phyloP scores from a whole-genome alignment of 2,888 invertebrate species.

The Saturnia pavonia region DNA sequence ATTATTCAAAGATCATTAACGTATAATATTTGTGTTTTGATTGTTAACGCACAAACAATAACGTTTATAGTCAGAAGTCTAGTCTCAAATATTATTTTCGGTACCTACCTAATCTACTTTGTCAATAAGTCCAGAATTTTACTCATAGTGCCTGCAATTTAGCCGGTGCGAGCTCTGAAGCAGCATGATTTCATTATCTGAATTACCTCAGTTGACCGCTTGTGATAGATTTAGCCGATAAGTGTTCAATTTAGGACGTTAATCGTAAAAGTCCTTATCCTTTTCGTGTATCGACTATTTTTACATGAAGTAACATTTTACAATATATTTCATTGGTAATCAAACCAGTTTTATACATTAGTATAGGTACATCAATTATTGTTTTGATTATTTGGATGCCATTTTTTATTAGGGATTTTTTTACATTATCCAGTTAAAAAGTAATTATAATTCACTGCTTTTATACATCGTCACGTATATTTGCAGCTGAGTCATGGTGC shows the following conservation, averaged over 20 bases:
- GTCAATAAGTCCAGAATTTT: constrained; percentile 56
- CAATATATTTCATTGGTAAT: not conserved
- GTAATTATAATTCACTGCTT: constrained; percentile 44
- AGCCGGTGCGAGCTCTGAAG: constrained; percentile 37
- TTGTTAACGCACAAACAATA: constrained; percentile 57
- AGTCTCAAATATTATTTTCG: constrained; percentile 70
- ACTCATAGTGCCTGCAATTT: constrained; percentile 50
- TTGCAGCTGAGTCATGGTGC: constrained; percentile 77
- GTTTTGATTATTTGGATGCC: not conserved
- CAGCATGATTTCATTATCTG: constrained; percentile 62
- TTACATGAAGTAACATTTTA: not conserved
- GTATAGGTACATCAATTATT: not conserved
- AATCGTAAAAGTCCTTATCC: constrained; percentile 71
- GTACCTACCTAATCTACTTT: constrained; percentile 57
- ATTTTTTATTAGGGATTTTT: constrained; percentile 26
- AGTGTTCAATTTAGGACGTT: constrained; percentile 77
- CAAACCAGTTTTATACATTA: not conserved
- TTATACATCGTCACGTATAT: constrained; percentile 56
- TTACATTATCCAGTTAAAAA: constrained; percentile 1
- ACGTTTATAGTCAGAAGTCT: constrained; percentile 75
- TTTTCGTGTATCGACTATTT: constrained; percentile 52
- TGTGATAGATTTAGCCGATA: constrained; percentile 81
- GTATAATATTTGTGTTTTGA: constrained; percentile 2
- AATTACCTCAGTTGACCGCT: constrained; percentile 78
- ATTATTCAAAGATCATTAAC: constrained; percentile 38